These are phyloP conservation scores for Salarias fasciatus DNA, from an alignment of 2,797 vertebrate species.

Conservation along the genomic window DNA sequence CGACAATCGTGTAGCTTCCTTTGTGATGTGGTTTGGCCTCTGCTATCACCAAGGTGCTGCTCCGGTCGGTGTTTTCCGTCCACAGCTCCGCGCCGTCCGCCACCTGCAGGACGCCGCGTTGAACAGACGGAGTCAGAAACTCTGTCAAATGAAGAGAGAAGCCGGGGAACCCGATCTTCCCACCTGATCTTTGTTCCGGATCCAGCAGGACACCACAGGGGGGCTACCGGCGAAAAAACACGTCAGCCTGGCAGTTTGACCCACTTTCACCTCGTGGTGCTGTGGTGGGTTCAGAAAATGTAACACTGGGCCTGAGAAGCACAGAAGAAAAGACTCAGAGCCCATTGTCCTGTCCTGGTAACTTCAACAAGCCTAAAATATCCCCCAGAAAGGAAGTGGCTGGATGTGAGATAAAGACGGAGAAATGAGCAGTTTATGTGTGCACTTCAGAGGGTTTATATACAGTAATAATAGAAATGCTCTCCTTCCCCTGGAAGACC, in stretches of 20 bases:
- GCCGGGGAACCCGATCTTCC: not conserved
- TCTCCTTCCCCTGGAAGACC: not conserved
- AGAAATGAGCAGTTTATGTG: no score
- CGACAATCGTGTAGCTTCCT: conserved; percentile 79
- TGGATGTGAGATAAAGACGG: conserved; percentile 49
- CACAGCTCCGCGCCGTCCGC: conserved; percentile 70
- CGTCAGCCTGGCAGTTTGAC: conserved; percentile 69
- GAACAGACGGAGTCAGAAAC: not conserved
- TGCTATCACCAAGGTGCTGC: conserved; percentile 78
- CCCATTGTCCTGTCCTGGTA: no score
- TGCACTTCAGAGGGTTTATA: not conserved
- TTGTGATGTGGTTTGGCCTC: conserved; percentile 72
- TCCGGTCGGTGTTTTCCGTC: conserved; percentile 71
- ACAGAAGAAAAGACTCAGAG: conserved; percentile 5
- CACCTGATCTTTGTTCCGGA: conserved; percentile 83
- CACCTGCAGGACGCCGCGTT: conserved; percentile 61
- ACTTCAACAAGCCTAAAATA: no score
- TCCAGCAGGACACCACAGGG: conserved; percentile 84
- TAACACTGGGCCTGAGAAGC: conserved; percentile 64
- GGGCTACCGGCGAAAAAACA: conserved; percentile 76
- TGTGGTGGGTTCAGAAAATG: conserved; percentile 70
- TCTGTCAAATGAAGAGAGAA: no score
- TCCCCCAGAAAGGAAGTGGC: not conserved
- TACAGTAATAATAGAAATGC: not conserved
- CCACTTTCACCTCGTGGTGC: conserved; percentile 74